Base-by-base conservation (phyloP, 2,888 invertebrate genomes). In the Morpho achilles region DNA sequence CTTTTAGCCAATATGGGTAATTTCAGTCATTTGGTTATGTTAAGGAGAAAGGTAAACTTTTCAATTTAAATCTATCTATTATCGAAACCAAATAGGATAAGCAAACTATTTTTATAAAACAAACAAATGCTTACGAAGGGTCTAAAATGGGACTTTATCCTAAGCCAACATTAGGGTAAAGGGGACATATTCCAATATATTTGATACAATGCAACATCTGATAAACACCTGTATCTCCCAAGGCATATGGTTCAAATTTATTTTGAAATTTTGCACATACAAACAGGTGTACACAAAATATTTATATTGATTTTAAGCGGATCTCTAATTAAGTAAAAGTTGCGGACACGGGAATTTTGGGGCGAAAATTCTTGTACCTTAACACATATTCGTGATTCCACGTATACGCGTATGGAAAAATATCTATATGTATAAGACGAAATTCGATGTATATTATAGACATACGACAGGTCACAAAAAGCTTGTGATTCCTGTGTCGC, bases 281-380 rank as follows among this genome's bases (percentile, higher is more conserved):
- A 65, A 61, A 54, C 53, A 56, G 56, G 58, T 47, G 59, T 45
- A 58, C 53, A 48, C 44, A 59, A 63, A 60, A 59, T 62, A 63
- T 32, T 32, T 32, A 63, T 65, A 65, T 67, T 67, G 65, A 67
- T 67, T 67, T 59, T 61, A 61, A 65, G 58, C 61, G 60, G 61
- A 67, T 65, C 54, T 56, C 22, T 44, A 53, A 53, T 61, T 58
- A 52, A 45, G 59, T 50, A 59, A 59, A 56, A 59, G 58, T 63
- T 61, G 59, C 5, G 58, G 63, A 49, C 59, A 50, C 52, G 53
- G 49, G 23, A 32, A 39, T 47, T 53, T 53, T 42, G 50, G 58
- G 22, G 32, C 5, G 32, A 32, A 32, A 32, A 32, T 32, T 32
- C 32, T 32, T 5, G 32, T 32, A 32, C 32, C 5, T 5, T 32